These are phyloP conservation scores for Tolypeutes matacus DNA, from an alignment of 2,797 vertebrate species.

Conservation along the genomic window DNA sequence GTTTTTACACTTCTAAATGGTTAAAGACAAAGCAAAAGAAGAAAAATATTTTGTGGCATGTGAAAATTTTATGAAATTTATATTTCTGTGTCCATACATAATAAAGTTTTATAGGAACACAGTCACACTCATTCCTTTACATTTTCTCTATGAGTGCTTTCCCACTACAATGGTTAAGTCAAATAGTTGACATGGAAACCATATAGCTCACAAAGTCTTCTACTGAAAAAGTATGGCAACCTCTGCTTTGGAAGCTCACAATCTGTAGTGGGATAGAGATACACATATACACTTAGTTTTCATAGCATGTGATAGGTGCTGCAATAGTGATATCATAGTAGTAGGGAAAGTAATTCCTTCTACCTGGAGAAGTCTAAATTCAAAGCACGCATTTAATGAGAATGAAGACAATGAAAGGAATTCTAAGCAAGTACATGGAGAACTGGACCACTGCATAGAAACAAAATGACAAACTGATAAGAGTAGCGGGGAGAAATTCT, in stretches of 20 bases:
- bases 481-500: slow-evolving; percentile 6
- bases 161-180: not conserved
- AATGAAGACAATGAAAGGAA: not conserved
- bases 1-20: slow-evolving; percentile 13
- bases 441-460: not conserved
- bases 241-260: not conserved
- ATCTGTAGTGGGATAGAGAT: not conserved
- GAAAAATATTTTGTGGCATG: not conserved
- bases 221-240: not conserved
- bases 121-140: not conserved
- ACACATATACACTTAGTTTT: not conserved
- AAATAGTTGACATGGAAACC: not conserved
- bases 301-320: not conserved
- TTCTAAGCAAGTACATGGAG: slow-evolving; percentile 2
- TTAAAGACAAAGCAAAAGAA: not conserved
- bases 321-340: not conserved
- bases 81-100: not conserved
- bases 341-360: not conserved
- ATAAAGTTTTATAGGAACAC: not conserved
- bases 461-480: not conserved
- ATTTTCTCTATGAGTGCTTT: not conserved
- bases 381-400: slow-evolving; percentile 4
- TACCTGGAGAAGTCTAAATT: slow-evolving; percentile 24
- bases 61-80: slow-evolving; percentile 39
- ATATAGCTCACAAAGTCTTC: not conserved